Percentiles rank a stretch among this genome's conserved stretches.
phyloP scores from a whole-genome alignment of 1,140 invertebrate genomes.

The Yoshiicerus persimilis region DNA sequence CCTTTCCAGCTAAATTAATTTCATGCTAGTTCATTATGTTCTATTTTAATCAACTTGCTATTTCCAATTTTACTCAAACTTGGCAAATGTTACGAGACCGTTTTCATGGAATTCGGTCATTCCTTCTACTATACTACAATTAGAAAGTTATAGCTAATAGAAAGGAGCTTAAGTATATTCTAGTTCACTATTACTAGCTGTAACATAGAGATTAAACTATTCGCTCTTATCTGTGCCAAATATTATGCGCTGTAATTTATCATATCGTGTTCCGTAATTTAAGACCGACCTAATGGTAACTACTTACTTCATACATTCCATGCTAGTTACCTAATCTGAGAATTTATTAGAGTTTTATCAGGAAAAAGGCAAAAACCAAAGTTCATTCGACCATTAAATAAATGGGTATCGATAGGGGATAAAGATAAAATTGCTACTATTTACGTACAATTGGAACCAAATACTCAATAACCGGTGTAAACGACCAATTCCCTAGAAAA shows the following conservation, averaged over 20 bases:
- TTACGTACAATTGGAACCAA: neutral
- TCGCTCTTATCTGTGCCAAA: too few species aligned
- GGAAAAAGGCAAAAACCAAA: neutral
- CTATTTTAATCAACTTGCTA: conserved; percentile 7
- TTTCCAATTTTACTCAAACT: neutral
- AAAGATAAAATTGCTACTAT: neutral
- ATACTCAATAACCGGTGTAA: neutral
- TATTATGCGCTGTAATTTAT: too few species aligned
- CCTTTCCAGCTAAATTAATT: conserved; percentile 19
- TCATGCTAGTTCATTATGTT: neutral
- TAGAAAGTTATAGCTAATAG: neutral
- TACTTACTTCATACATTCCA: neutral
- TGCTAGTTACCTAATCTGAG: neutral
- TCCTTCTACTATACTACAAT: neutral
- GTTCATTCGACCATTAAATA: neutral
- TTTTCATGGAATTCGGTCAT: neutral
- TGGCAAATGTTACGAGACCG: neutral
- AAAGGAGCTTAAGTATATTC: too few species aligned
- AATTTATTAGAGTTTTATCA: neutral
- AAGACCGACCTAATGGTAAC: neutral
- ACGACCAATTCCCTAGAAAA: neutral
- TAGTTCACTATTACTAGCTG: too few species aligned
- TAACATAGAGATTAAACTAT: too few species aligned
- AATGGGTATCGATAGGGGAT: neutral
- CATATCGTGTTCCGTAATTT: neutral